These are phyloP conservation scores for Theristus sp. DNA, from an alignment of 2,888 invertebrate genomes.

Conservation along the genomic window DNA sequence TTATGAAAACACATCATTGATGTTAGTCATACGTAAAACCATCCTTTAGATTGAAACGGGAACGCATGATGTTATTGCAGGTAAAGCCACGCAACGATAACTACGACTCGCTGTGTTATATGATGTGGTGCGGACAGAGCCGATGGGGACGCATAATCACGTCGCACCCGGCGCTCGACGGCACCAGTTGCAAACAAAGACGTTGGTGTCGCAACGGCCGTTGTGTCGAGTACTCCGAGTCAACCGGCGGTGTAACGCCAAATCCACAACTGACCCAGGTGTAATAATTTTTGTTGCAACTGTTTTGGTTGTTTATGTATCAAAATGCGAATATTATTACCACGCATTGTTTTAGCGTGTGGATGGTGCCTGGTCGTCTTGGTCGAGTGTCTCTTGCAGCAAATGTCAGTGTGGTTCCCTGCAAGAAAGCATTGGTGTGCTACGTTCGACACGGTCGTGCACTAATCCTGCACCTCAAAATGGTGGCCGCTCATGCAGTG, in stretches of 20 bases:
- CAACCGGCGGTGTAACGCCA: not conserved
- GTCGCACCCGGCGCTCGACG: conserved; percentile 24
- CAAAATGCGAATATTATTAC: not conserved
- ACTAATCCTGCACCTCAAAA: conserved; percentile 23
- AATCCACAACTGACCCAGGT: no score
- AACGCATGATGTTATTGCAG: no score
- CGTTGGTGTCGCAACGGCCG: conserved; percentile 26
- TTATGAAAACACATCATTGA: no score
- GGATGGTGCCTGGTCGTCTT: conserved; percentile 25
- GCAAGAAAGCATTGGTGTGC: conserved; percentile 14
- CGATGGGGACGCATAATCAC: conserved; percentile 26
- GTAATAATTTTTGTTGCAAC: no score
- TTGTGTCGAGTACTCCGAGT: conserved; percentile 13
- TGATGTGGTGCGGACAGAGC: conserved; percentile 29
- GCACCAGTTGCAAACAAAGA: conserved; percentile 21
- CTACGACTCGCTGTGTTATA: conserved; percentile 26
- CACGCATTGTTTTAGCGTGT: conserved; percentile 10
- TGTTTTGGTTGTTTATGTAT: no score
- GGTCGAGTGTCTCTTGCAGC: conserved; percentile 18
- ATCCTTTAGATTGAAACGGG: no score
- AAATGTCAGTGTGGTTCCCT: conserved; percentile 21
- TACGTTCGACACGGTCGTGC: conserved; percentile 14
- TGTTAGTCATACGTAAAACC: no score
- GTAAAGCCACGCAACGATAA: not conserved
- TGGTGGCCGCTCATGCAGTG: conserved; percentile 23